Percentiles rank a stretch among this genome's conserved stretches.
These are phyloP conservation scores for Therioaphis trifolii DNA, from an alignment of 2,888 invertebrate species.

Conservation along the genomic window DNA sequence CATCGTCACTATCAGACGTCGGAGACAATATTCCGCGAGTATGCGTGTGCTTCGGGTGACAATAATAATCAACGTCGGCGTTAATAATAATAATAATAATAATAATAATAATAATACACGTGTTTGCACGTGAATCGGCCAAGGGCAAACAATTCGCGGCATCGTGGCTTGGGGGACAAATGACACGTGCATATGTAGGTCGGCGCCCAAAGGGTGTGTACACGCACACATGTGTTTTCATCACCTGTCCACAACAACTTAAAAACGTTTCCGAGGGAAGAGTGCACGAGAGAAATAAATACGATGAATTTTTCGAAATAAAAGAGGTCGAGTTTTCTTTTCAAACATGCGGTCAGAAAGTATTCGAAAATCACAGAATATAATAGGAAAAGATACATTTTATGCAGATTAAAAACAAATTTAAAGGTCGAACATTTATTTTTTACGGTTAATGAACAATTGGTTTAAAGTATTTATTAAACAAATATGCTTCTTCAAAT, in stretches of 20 bases:
- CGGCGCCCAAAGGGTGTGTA: conserved; percentile 25
- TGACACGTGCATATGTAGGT: conserved; percentile 28
- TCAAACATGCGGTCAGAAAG: background rate
- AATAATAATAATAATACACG: background rate
- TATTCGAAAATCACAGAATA: background rate
- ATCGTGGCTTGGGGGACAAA: too few species aligned
- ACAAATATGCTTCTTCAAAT: too few species aligned
- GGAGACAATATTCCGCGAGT: background rate
- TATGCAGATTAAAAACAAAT: too few species aligned
- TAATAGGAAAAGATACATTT: background rate
- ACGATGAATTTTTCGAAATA: background rate
- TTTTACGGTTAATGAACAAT: too few species aligned
- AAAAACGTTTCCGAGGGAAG: background rate
- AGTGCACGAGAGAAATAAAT: background rate
- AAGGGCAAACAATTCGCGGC: conserved; percentile 37
- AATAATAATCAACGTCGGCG: conserved; percentile 6
- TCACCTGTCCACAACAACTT: background rate
- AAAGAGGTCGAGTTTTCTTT: background rate
- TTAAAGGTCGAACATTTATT: too few species aligned
- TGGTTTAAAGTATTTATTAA: too few species aligned
- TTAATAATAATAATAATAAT: conserved; percentile 10
- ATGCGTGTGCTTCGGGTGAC: background rate
- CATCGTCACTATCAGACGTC: background rate
- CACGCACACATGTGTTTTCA: background rate
- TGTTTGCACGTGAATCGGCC: background rate